Conservation (phyloP, 2,888 invertebrate species). For the Drosophila quasianomalipes region DNA sequence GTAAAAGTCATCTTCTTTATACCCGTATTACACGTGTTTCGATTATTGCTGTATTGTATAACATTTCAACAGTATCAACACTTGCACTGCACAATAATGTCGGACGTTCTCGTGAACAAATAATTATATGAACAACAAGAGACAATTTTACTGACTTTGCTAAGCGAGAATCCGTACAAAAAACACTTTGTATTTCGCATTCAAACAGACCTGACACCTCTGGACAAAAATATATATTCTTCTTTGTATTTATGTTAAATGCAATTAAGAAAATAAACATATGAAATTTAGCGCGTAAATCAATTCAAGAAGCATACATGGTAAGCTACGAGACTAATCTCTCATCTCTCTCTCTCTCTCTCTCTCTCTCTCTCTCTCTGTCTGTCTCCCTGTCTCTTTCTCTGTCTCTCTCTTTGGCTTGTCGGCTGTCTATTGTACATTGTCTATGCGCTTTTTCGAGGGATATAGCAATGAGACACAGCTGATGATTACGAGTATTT, state of each 20-base stretch:
- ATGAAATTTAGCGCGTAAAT: neutral
- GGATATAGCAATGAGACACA: too few species aligned
- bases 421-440: too few species aligned
- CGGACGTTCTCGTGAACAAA: neutral
- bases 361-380: too few species aligned
- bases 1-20: neutral
- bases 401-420: too few species aligned
- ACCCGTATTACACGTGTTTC: neutral
- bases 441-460: too few species aligned
- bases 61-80: constrained; percentile 7
- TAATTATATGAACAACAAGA: neutral
- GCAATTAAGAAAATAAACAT: neutral
- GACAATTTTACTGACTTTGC: neutral
- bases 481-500: too few species aligned
- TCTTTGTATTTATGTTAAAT: neutral
- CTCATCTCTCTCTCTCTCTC: too few species aligned
- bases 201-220: neutral
- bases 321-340: too few species aligned
- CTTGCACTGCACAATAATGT: neutral
- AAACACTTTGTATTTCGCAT: neutral
- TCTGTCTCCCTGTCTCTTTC: too few species aligned
- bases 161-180: neutral
- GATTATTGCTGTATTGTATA: neutral
- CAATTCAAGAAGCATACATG: neutral
- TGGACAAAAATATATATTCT: neutral